A percentile compares a stretch with the other conserved stretches of the same genome.
Evolutionary conservation across 2,113 vertebrate species (phyloP).

Genomic region (Ornithorhynchus anatinus): DNA sequence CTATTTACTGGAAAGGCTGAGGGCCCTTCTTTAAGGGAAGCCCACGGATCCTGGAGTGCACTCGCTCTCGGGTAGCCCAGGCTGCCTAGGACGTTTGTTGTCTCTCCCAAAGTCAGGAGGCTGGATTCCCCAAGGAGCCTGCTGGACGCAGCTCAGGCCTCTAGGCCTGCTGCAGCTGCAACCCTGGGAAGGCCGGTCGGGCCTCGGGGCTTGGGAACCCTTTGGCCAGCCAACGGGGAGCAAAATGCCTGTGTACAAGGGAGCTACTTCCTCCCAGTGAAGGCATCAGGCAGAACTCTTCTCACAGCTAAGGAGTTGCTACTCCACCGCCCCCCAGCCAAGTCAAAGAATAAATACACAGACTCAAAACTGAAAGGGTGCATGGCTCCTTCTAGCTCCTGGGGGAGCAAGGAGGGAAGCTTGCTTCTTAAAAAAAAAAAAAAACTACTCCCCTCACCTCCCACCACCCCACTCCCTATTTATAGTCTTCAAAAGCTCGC

Average conservation of each 20-base stretch:
- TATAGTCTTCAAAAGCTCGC: constrained; percentile 44
- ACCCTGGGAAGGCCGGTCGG: not conserved
- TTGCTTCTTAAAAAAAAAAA: not conserved
- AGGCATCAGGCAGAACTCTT: not conserved
- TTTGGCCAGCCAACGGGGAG: constrained; percentile 11
- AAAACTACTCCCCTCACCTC: not conserved
- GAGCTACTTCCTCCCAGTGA: constrained; percentile 30
- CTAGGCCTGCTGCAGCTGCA: constrained; percentile 13
- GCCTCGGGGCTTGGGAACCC: not conserved
- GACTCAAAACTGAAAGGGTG: not conserved
- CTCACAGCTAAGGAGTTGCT: not conserved
- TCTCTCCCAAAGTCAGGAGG: constrained; percentile 32
- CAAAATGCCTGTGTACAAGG: constrained; percentile 28
- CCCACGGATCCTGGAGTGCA: not conserved
- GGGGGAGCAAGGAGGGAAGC: not conserved
- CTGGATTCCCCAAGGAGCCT: constrained; percentile 3
- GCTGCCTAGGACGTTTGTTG: not conserved
- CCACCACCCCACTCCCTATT: constrained; percentile 23
- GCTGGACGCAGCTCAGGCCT: constrained; percentile 10
- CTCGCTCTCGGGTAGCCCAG: not conserved
- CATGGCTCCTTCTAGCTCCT: not conserved
- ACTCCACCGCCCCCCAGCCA: not conserved
- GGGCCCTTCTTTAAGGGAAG: too few relatives aligned
- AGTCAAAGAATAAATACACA: not conserved
- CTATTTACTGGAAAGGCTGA: too few relatives aligned